Evolutionary conservation across 1,140 invertebrate genomes (phyloP), one percentile per base, ranked within the genome.

Genomic region (Macrobrachium rosenbergii): DNA sequence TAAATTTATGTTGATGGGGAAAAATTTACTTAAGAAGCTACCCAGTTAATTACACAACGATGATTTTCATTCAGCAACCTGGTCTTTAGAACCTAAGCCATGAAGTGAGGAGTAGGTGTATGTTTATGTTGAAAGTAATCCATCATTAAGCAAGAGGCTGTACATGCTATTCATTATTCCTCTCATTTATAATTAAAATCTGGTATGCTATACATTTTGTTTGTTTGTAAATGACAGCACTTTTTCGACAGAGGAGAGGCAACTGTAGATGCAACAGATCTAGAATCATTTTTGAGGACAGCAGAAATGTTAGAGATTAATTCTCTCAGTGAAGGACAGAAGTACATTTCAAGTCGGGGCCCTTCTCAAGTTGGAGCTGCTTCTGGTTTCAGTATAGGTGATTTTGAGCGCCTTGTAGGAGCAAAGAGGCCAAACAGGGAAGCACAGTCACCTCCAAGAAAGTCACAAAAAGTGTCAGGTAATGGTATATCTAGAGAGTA

Each of bases 181-280:
- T 37, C 28, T 37, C 28, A 37, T 37, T 37, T 2, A 37, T 37
- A 37, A 37, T 37, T 37, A 37, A 37, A 37, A 37, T 37, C 28
- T 37, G 3, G 28, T 37, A 37, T 37, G 28, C 28, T 37, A 37
- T 37, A 37, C 3, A 37, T 37, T 37, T 37, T 37, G 28, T 37
- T 3, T 37, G 28, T 37, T 37, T 37, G 28, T 37, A 37, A 37
- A 37, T 37, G 28, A 37, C 1, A 37, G 28, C 28, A 37, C 28
- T 37, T 37, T 45, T 19, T 77, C 5, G 5, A 59, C 69, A 90
- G 89, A 7, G 89, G 89, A 37, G 89, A 90, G 73, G 87, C 89
- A n/a, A 90, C 89, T 10, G 87, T 90, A 14, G 89, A 90, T 83
- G 89, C 89, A 16, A 63, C 89, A 5, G 87, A 90, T 28, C 83